Evolutionary conservation across 2,797 vertebrate genomes (phyloP).

Genomic region (Eremophila alpestris): DNA sequence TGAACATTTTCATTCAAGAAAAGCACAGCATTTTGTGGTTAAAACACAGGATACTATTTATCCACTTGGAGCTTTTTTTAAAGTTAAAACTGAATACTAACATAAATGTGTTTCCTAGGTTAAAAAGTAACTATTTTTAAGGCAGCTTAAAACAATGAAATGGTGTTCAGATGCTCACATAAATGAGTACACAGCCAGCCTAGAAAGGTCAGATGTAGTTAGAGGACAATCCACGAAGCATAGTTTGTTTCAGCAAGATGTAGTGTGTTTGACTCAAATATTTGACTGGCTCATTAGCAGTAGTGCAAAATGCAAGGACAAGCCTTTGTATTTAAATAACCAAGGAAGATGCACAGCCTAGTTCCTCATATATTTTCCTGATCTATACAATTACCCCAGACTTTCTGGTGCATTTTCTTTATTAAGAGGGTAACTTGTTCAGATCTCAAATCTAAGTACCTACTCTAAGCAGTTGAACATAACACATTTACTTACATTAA

Average conservation of each 20-base stretch:
- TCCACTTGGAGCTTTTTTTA: not conserved
- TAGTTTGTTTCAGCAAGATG: slow-evolving; percentile 43
- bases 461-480: not conserved
- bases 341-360: not conserved
- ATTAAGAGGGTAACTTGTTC: not conserved
- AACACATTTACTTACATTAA: not conserved
- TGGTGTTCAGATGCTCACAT: not conserved
- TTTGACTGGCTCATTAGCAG: slow-evolving; percentile 21
- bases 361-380: slow-evolving; percentile 9
- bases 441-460: not conserved
- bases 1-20: not conserved
- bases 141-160: not conserved
- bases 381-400: not conserved
- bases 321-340: slow-evolving; percentile 22
- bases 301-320: slow-evolving; percentile 30
- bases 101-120: not conserved
- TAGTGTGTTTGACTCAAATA: slow-evolving; percentile 56
- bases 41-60: not conserved
- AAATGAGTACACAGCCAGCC: not conserved
- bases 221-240: slow-evolving; percentile 18
- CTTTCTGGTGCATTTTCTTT: not conserved
- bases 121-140: not conserved
- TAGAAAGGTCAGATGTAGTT: slow-evolving; percentile 36
- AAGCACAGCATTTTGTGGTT: not conserved
- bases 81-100: not conserved